Evolutionary conservation across 2,797 vertebrate genomes (phyloP), one percentile per base, ranked within the genome.

Genomic region (Anguilla obscura): DNA sequence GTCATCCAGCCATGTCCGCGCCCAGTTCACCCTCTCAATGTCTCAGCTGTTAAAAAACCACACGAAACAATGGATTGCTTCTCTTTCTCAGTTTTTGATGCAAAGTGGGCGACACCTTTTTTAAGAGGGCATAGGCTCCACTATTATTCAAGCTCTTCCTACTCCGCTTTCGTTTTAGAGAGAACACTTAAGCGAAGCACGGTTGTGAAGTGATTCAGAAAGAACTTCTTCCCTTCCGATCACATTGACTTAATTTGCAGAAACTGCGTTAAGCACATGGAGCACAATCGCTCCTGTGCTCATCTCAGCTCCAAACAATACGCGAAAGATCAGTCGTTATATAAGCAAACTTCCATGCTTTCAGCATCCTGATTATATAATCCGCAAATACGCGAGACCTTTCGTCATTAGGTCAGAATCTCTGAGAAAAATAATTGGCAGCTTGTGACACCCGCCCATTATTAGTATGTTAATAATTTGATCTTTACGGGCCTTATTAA

Each of bases 401-500:
- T 90, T 89, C 86, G 89, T 90, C 90, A 91, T 91, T 92, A 91
- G 91, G 90, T 93, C 90, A 93, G 89, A 30, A 84, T 14, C 9
- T 16, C 6, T 0, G 48, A 16, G 27, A 24, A 84, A 84, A 56
- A 27, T 93, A 88, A 91, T 94, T 91, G 91, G 94, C 92, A 92
- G 93, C 93, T 92, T 92, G 94, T 89, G 92, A 95, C 93, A 93
- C 93, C 93, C 93, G 93, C 92, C 96, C 93, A 93, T 96, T 96
- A 95, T 95, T 95, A 95, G 92, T 95, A 93, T 93, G 95, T 95
- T 96, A 97, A 96, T 96, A 94, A 96, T 96, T 97, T 95, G 96
- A 96, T 96, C 94, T 94, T 93, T 94, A 95, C 93, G 96, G 95
- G 94, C 96, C 93, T 92, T 96, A 98, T 98, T 97, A 97, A 96